Conservation (phyloP, 2,113 vertebrate genomes). For the Symphodus melops region DNA sequence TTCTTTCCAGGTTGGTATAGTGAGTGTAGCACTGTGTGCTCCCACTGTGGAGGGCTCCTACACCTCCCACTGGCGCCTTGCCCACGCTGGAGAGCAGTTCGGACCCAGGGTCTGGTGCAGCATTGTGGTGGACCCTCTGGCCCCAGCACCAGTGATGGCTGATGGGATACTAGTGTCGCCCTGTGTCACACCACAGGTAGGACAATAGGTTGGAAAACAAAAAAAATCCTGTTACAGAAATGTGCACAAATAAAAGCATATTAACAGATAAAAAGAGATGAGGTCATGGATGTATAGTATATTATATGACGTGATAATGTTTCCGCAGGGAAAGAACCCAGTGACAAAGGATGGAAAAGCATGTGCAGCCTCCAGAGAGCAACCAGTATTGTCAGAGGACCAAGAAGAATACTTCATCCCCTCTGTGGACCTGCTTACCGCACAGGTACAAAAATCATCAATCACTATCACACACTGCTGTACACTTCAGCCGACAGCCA, state of each 20-base stretch:
- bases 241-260: neutral
- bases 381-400: slow-evolving; percentile 73
- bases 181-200: slow-evolving; percentile 86
- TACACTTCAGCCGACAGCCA: too few species aligned
- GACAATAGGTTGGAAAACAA: neutral
- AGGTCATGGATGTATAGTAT: neutral
- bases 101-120: slow-evolving; percentile 98
- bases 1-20: slow-evolving; percentile 86
- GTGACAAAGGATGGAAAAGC: slow-evolving; percentile 69
- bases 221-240: neutral
- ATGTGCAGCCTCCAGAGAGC: slow-evolving; percentile 57
- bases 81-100: slow-evolving; percentile 94
- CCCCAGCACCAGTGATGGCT: slow-evolving; percentile 76
- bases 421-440: slow-evolving; percentile 95
- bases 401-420: slow-evolving; percentile 93
- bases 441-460: slow-evolving; percentile 85
- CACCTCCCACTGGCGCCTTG: slow-evolving; percentile 97
- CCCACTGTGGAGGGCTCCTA: slow-evolving; percentile 93
- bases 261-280: too few species aligned
- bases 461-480: neutral
- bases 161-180: slow-evolving; percentile 76
- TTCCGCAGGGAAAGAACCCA: slow-evolving; percentile 76
- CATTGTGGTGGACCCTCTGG: slow-evolving; percentile 91
- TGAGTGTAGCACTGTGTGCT: slow-evolving; percentile 93
- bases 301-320: neutral